Percentiles rank a stretch among this genome's conserved stretches.
Evolutionary conservation across 2,797 vertebrate species (phyloP).

Genomic region (Lophotriccus pileatus): DNA sequence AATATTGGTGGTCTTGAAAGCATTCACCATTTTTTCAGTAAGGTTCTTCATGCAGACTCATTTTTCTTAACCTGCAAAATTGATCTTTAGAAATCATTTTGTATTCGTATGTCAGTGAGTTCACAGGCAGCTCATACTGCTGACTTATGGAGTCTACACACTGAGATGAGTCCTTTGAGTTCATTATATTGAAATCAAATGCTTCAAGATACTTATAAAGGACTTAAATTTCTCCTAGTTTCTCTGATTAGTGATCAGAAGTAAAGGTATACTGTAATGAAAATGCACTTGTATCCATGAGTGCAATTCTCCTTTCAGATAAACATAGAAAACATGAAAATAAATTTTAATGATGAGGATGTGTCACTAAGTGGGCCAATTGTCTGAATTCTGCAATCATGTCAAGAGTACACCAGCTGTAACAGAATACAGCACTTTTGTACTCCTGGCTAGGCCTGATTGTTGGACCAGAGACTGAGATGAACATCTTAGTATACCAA

Average conservation of each 20-base stretch:
- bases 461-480: neutral
- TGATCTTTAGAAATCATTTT: neutral
- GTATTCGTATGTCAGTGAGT: neutral
- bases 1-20: neutral
- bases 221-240: neutral
- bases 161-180: neutral
- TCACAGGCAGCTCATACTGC: neutral
- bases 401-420: neutral
- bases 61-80: neutral
- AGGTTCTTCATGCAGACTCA: neutral
- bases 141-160: neutral
- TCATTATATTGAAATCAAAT: neutral
- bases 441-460: neutral
- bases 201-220: neutral
- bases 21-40: neutral
- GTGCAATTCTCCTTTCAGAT: neutral
- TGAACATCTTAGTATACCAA: neutral
- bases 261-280: neutral
- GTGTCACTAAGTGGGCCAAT: neutral
- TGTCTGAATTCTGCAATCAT: neutral
- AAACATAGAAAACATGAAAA: neutral
- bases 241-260: neutral
- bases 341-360: neutral
- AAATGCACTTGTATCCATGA: neutral
- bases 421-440: neutral